A percentile compares a stretch with the other conserved stretches of the same genome.
These are phyloP conservation scores for Vulpes lagopus DNA, from an alignment of 2,113 vertebrate genomes.

Conservation along the genomic window DNA sequence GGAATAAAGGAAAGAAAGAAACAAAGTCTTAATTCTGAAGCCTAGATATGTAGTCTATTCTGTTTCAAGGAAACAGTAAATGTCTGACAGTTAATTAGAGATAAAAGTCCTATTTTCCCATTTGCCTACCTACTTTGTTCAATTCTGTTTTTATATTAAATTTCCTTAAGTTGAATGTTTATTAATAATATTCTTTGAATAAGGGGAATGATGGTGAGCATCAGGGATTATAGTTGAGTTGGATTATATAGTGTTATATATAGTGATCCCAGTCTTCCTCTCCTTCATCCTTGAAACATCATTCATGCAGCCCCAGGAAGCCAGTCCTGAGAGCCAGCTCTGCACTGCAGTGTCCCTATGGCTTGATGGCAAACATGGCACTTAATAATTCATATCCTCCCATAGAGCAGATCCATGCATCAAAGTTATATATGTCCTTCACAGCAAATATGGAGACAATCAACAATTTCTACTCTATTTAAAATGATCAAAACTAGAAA, in stretches of 20 bases:
- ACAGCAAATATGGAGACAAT: not conserved
- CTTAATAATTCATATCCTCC: not conserved
- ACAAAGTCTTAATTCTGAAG: not conserved
- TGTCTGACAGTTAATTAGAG: not conserved
- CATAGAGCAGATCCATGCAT: not conserved
- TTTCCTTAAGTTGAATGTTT: conserved; percentile 22
- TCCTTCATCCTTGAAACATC: not conserved
- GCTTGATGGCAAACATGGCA: not conserved
- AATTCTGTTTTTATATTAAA: not conserved
- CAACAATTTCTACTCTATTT: not conserved
- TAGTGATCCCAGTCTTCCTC: not conserved
- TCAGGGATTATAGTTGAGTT: not conserved
- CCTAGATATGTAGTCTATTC: not conserved
- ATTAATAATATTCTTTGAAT: not conserved
- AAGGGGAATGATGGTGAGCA: not conserved
- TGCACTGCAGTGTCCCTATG: too few relatives aligned
- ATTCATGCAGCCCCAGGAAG: not conserved
- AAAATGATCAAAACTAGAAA: not conserved
- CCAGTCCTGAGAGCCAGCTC: not conserved
- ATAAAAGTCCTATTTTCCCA: not conserved
- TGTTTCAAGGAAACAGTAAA: not conserved
- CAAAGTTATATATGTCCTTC: not conserved
- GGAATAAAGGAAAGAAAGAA: not conserved
- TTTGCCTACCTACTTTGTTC: not conserved
- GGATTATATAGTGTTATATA: not conserved